Percentiles rank a stretch among this genome's conserved stretches.
Evolutionary conservation across 2,113 vertebrate species (phyloP).

Genomic region (Leptobrachium leishanense): DNA sequence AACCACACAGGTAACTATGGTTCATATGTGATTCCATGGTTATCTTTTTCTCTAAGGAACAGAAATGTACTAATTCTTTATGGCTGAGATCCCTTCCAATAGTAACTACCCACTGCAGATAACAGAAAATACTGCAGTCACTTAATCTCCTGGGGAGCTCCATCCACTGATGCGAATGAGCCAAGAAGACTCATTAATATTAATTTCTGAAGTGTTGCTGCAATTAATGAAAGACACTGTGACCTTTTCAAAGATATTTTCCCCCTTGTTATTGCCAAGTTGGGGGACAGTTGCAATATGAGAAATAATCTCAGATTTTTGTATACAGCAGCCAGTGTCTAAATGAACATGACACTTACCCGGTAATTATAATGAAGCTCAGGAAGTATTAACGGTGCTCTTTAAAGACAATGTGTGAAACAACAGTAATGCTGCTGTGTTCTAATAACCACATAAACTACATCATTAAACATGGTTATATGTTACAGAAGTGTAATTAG

Average conservation of each 20-base stretch:
- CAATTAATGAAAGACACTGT: constrained; percentile 62
- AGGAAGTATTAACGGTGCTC: constrained; percentile 59
- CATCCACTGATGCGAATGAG: constrained; percentile 50
- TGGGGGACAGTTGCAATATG: constrained; percentile 55
- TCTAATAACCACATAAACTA: constrained; percentile 47
- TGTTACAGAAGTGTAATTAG: constrained; percentile 37
- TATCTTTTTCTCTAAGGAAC: background rate
- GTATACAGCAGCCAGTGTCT: constrained; percentile 56
- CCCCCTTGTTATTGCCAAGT: constrained; percentile 42
- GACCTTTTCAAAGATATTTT: constrained; percentile 62
- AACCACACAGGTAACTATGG: background rate
- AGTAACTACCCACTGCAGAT: constrained; percentile 40
- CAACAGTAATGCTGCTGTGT: constrained; percentile 36
- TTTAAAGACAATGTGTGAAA: constrained; percentile 54
- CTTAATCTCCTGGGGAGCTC: constrained; percentile 51
- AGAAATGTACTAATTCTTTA: constrained; percentile 3
- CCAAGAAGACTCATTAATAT: constrained; percentile 60
- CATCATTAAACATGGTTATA: constrained; percentile 50
- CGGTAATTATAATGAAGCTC: constrained; percentile 59
- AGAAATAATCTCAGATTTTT: constrained; percentile 65
- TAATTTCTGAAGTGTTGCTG: constrained; percentile 61
- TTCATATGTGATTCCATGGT: background rate
- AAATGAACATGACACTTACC: constrained; percentile 58
- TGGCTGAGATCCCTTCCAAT: constrained; percentile 7
- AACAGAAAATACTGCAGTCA: constrained; percentile 38